Conservation (phyloP, 2,888 invertebrate species). For the Coleophora deauratella region DNA sequence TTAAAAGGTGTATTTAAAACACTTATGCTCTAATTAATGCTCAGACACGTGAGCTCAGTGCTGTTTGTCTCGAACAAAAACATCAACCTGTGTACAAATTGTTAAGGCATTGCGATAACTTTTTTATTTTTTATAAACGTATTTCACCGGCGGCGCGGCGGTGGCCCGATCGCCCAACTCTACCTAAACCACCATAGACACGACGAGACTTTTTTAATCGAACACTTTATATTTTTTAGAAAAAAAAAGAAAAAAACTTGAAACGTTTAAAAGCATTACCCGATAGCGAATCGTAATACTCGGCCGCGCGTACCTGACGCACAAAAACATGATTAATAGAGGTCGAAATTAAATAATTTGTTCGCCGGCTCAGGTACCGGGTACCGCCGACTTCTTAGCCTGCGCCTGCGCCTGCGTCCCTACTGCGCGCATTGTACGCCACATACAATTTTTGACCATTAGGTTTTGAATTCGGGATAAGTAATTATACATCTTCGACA, state of each 20-base stretch:
- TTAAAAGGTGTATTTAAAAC: too few relatives aligned
- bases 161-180: too few relatives aligned
- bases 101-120: too few relatives aligned
- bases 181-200: too few relatives aligned
- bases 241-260: slow-evolving; percentile 10
- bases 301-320: slow-evolving; percentile 39
- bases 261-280: slow-evolving; percentile 24
- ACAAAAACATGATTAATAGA: slow-evolving; percentile 70
- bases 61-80: too few relatives aligned
- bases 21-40: too few relatives aligned
- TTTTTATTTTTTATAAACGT: too few relatives aligned
- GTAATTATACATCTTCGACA: slow-evolving; percentile 17
- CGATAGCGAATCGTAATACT: not conserved
- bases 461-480: not conserved
- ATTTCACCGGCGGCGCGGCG: too few relatives aligned
- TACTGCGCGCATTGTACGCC: slow-evolving; percentile 13
- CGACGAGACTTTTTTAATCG: too few relatives aligned
- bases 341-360: slow-evolving; percentile 60
- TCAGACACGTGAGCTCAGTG: too few relatives aligned
- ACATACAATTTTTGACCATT: slow-evolving; percentile 22
- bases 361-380: slow-evolving; percentile 40
- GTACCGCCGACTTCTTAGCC: slow-evolving; percentile 48
- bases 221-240: too few relatives aligned
- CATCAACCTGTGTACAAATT: too few relatives aligned
- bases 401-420: slow-evolving; percentile 18